Evolutionary conservation across 2,113 vertebrate species (phyloP).

Genomic region (Pelecanus crispus): DNA sequence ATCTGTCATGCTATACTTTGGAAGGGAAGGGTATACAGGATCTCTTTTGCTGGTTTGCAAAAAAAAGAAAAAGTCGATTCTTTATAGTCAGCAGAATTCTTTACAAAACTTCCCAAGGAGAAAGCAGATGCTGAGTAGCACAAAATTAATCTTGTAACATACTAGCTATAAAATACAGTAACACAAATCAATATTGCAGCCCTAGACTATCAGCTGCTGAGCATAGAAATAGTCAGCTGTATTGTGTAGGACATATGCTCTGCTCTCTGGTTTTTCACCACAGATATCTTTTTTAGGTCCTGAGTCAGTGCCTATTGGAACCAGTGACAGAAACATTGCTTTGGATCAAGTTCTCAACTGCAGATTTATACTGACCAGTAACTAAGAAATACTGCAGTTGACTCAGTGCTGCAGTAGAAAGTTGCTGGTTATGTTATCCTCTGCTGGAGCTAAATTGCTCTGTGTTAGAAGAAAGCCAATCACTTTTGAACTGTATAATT

Average conservation of each 20-base stretch:
- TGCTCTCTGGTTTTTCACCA: not conserved
- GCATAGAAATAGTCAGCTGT: constrained; percentile 17
- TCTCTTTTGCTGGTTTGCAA: not conserved
- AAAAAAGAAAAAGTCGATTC: not conserved
- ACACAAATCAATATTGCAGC: constrained; percentile 61
- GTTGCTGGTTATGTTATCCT: not conserved
- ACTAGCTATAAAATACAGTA: constrained; percentile 57
- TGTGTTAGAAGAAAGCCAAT: not conserved
- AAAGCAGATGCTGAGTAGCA: constrained; percentile 58
- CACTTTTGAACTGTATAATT: not conserved
- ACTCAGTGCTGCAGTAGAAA: constrained; percentile 9
- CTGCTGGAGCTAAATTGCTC: not conserved
- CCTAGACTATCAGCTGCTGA: constrained; percentile 32
- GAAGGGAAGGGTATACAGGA: not conserved
- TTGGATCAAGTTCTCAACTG: not conserved
- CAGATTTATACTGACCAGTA: constrained; percentile 4
- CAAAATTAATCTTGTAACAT: constrained; percentile 65
- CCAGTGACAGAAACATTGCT: not conserved
- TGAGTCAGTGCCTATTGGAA: constrained; percentile 6
- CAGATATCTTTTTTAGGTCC: not conserved
- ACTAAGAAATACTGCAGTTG: not conserved
- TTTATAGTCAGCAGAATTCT: constrained; percentile 52
- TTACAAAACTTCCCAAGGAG: constrained; percentile 45
- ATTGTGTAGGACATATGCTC: constrained; percentile 3
- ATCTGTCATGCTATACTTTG: constrained; percentile 11